Conservation (phyloP, 2,797 vertebrate species). For the Xiphorhynchus erythropygius region DNA sequence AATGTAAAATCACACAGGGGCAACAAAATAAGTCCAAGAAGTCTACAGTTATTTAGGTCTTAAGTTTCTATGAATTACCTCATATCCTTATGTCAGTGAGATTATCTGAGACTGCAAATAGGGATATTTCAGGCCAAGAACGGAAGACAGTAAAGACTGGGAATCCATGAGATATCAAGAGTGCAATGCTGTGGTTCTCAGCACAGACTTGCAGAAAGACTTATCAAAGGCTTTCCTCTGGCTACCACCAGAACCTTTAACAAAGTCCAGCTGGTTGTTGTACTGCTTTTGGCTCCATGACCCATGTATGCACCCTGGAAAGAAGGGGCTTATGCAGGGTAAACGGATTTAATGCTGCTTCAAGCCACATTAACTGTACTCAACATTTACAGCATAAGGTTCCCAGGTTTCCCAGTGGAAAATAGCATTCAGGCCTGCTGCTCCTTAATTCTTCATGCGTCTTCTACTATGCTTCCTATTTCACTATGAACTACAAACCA, state of each 20-base stretch:
- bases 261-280: slow-evolving; percentile 17
- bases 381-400: slow-evolving; percentile 7
- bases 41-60: neutral
- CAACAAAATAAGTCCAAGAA: neutral
- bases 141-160: neutral
- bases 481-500: neutral
- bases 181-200: neutral
- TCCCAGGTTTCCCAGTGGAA: slow-evolving; percentile 23
- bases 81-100: neutral
- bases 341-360: slow-evolving; percentile 40
- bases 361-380: slow-evolving; percentile 31
- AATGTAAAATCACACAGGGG: neutral
- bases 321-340: neutral
- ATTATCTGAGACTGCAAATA: neutral
- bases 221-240: neutral
- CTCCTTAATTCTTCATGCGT: neutral
- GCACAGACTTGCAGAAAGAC: neutral
- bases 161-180: neutral
- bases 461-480: neutral
- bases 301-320: neutral
- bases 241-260: neutral
- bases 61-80: neutral
- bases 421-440: neutral
- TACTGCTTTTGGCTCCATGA: slow-evolving; percentile 14
- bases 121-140: neutral